Base-by-base conservation (phyloP, 2,113 vertebrate species). In the Rissa tridactyla region DNA sequence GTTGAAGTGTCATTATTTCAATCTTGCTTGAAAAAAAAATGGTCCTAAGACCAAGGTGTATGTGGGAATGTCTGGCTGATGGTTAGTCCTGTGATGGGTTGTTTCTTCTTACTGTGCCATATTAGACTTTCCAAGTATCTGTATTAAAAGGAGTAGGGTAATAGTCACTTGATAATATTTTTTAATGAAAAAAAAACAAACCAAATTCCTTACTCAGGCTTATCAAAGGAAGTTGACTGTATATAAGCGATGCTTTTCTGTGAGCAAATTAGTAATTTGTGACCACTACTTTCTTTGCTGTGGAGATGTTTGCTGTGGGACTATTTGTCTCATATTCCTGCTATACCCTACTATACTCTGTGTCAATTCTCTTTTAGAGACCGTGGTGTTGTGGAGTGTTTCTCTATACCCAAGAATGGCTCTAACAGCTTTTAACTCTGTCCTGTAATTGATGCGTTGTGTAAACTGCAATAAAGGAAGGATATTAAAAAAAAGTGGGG, bases 391-490 rank as follows among this genome's bases (percentile, higher is more conserved):
- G 61, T 58, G 54, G 47, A 81, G 60, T 94, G 66, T 60, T 91
- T 77, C 75, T 54, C 51, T 80, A 36, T 91, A 76, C 82, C 49
- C 68, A 71, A 82, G 58, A 83, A 82, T 66, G 40, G 58, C 66
- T 76, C 71, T 47, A 57, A 94, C 88, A 73, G 47, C 54, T 95
- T 97, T 97, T 85, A 94, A 70, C 58, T 95, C 77, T 86, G 42
- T 90, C n/a, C 83, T 89, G 77, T 82, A 96, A 94, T 60, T 69
- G 71, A 86, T 92, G 75, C 86, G 64, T 82, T 97, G 87, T 87
- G 66, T 92, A 84, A 96, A 90, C 80, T 79, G 92, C 73, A 88
- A 77, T 88, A 77, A 97, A 95, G 55, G 90, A 96, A 97, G 73
- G 47, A 58, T 86, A 73, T 82, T 78, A 18, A 11, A 84, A 77